phyloP scores from a whole-genome alignment of 2,888 invertebrate genomes.

The Drosophila vallismaia region DNA sequence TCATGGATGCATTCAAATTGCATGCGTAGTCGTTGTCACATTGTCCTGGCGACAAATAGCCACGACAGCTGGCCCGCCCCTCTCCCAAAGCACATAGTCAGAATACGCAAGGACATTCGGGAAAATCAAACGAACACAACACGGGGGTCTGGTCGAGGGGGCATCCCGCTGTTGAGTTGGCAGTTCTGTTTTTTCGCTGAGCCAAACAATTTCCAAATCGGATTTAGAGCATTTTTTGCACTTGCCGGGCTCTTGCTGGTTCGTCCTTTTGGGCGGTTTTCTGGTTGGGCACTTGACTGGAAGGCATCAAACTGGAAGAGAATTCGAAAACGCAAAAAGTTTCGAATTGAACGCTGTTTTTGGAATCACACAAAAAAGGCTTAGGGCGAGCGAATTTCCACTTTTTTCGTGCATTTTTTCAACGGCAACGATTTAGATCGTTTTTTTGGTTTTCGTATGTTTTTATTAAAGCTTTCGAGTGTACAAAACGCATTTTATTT shows the following conservation, averaged over 20 bases:
- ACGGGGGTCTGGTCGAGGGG: constrained; percentile 8
- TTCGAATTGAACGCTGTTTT: background rate
- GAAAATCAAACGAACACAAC: constrained; percentile 41
- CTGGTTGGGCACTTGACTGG: constrained; percentile 37
- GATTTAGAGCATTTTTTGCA: constrained; percentile 42
- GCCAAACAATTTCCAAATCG: constrained; percentile 38
- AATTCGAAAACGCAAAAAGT: background rate
- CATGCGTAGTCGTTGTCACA: constrained; percentile 14
- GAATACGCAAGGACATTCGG: background rate
- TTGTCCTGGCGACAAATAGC: constrained; percentile 25
- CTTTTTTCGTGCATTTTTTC: no score
- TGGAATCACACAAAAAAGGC: background rate
- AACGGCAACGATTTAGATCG: no score
- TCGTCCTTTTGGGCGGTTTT: constrained; percentile 14
- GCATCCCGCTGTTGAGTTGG: constrained; percentile 23
- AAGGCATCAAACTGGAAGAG: constrained; percentile 19
- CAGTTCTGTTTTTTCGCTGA: constrained; percentile 36
- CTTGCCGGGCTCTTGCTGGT: constrained; percentile 24
- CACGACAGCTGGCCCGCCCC: constrained; percentile 30
- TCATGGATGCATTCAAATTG: constrained; percentile 28
- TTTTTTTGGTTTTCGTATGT: no score
- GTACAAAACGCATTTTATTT: no score
- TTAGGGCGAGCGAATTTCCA: background rate
- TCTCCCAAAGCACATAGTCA: constrained; percentile 33
- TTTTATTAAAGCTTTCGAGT: no score